Evolutionary conservation across 2,888 invertebrate species (phyloP), one percentile per base, ranked within the genome.

Genomic region (Girardia tigrina): DNA sequence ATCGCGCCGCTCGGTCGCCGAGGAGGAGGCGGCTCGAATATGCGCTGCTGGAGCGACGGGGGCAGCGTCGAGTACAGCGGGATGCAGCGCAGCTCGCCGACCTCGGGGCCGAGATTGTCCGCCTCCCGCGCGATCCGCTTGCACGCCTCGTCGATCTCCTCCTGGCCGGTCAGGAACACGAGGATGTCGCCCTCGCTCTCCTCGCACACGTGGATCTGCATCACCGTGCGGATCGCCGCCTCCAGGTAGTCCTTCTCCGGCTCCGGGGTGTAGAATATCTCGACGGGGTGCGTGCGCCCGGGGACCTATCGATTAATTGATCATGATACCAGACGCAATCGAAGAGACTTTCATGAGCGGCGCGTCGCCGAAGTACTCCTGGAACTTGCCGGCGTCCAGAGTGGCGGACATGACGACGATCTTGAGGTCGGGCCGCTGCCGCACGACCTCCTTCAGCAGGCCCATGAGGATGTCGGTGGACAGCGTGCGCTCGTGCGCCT

Each of bases 401-500:
- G 98, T 99, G 0, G 98, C 98, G 78, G 94, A 94, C 98, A 99
- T 99, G 81, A 99, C 91, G 78, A 99, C 93, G 76, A 99, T 87
- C 84, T 98, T 98, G 76, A 99, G 87, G 84, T 98, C 97, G 0
- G 88, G 85, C 27, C 98, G 87, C 80, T 95, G 94, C 79, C 90
- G 91, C 6, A 91, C 91, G 0, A 98, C 94, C 86, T 99, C 97
- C 84, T 98, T 95, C 73, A 87, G 85, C 0, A 99, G 92, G 42
- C 98, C 98, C 98, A 99, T 99, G 0, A 99, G 86, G 75, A 99
- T 94, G 83, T 99, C 98, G 0, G 98, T 99, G 0, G 97, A 94
- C 56, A 99, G 85, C 0, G 98, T 98, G 80, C 98, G 89, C 86
- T 99, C 98, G 85, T 99, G 98, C 81, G 98, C 98, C 83, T 99